These are phyloP conservation scores for Podarcis muralis DNA, from an alignment of 2,113 vertebrate genomes.

Conservation along the genomic window DNA sequence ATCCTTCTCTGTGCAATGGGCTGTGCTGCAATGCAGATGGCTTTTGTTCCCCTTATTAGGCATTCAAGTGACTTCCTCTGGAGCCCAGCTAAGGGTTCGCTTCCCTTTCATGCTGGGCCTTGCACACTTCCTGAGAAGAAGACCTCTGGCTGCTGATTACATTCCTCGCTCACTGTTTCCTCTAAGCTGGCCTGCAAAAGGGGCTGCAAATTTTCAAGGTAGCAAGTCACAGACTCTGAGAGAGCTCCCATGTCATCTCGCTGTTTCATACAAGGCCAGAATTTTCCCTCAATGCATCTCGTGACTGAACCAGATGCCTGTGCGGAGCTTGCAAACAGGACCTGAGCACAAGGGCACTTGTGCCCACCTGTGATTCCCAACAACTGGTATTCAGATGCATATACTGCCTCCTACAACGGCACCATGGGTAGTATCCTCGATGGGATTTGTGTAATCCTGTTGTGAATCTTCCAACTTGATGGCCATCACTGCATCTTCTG, in stretches of 20 bases:
- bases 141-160: background rate
- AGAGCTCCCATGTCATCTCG: background rate
- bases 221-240: background rate
- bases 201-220: background rate
- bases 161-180: rapidly evolving
- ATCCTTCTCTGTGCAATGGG: background rate
- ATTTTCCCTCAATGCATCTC: background rate
- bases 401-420: too few species aligned
- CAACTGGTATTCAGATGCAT: too few species aligned
- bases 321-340: too few species aligned
- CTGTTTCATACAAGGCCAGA: background rate
- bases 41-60: background rate
- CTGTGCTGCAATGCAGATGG: slow-evolving; percentile 24
- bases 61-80: background rate
- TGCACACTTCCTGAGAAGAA: background rate
- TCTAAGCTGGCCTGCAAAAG: background rate
- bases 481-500: too few species aligned
- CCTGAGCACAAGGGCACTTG: too few species aligned
- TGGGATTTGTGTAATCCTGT: too few species aligned
- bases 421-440: too few species aligned
- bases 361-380: too few species aligned
- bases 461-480: too few species aligned
- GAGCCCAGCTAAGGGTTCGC: background rate
- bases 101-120: too few species aligned
- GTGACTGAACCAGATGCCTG: too few species aligned